These are phyloP conservation scores for Naso thynnoides DNA, from an alignment of 2,797 vertebrate species.

Conservation along the genomic window DNA sequence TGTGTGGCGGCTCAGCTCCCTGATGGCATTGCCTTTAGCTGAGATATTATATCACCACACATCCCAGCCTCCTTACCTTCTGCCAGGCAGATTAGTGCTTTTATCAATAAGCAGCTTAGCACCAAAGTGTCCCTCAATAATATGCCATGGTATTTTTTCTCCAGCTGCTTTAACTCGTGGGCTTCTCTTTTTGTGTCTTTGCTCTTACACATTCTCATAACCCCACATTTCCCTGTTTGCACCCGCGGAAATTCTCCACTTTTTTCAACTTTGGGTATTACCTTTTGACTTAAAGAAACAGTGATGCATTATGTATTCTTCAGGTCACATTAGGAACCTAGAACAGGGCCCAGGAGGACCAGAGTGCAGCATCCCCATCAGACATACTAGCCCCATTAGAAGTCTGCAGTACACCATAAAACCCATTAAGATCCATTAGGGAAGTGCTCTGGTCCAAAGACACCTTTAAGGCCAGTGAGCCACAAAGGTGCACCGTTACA, in stretches of 20 bases:
- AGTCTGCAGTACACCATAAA: conserved; percentile 77
- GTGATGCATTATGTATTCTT: conserved; percentile 70
- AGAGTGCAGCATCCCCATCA: conserved; percentile 76
- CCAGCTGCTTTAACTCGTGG: conserved; percentile 75
- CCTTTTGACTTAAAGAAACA: conserved; percentile 64
- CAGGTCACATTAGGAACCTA: conserved; percentile 78
- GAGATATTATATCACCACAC: conserved; percentile 86
- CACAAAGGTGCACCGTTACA: conserved; percentile 80
- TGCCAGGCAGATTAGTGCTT: conserved; percentile 89
- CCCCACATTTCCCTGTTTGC: conserved; percentile 57
- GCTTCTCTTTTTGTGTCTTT: conserved; percentile 60
- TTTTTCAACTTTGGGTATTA: conserved; percentile 61
- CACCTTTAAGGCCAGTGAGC: conserved; percentile 79
- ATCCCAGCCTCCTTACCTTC: conserved; percentile 86
- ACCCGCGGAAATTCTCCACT: conserved; percentile 43
- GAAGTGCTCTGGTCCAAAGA: conserved; percentile 77
- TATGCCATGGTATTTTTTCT: conserved; percentile 77
- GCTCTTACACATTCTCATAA: conserved; percentile 57
- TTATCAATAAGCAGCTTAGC: conserved; percentile 90
- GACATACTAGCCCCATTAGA: conserved; percentile 84
- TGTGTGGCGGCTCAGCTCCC: conserved; percentile 81
- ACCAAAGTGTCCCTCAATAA: conserved; percentile 88
- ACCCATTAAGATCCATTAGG: conserved; percentile 87
- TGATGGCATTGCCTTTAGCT: conserved; percentile 85
- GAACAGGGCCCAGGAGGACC: conserved; percentile 69